Evolutionary conservation across 2,888 invertebrate genomes (phyloP).

Genomic region (Drosophila limbata): DNA sequence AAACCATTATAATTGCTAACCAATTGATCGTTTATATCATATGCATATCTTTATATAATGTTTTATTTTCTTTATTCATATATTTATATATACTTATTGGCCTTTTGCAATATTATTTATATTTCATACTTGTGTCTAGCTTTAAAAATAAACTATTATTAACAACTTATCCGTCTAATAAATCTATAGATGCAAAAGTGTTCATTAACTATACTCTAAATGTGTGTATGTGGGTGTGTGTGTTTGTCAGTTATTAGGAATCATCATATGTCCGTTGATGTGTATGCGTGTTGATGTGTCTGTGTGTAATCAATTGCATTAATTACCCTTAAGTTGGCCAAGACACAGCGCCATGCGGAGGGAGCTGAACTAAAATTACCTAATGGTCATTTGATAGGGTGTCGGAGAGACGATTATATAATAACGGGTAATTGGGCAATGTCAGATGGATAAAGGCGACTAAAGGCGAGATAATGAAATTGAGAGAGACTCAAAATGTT

Average conservation of each 20-base stretch:
- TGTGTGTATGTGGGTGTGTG: conserved; percentile 33
- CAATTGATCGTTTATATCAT: conserved; percentile 57
- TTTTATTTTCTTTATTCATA: conserved; percentile 39
- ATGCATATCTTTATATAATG: conserved; percentile 34
- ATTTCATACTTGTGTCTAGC: conserved; percentile 57
- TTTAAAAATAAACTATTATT: conserved; percentile 77
- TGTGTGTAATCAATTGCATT: conserved; percentile 72
- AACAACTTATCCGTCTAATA: conserved; percentile 67
- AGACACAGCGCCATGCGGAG: conserved; percentile 57
- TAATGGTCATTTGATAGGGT: conserved; percentile 41
- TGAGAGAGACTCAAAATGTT: neutral
- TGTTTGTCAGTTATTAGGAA: conserved; percentile 68
- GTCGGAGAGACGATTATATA: conserved; percentile 15
- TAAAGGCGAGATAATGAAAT: neutral
- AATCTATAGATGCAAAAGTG: conserved; percentile 66
- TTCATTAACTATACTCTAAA: conserved; percentile 61
- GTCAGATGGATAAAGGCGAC: neutral
- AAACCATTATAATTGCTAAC: conserved; percentile 75
- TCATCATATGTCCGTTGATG: conserved; percentile 69
- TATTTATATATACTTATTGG: conserved; percentile 64
- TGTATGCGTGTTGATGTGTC: conserved; percentile 19
- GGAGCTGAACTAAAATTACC: conserved; percentile 34
- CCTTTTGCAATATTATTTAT: conserved; percentile 52
- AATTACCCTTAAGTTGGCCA: conserved; percentile 75
- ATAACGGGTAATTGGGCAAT: conserved; percentile 17